phyloP scores from a whole-genome alignment of 2,113 vertebrate genomes.

The Plecotus auritus region DNA sequence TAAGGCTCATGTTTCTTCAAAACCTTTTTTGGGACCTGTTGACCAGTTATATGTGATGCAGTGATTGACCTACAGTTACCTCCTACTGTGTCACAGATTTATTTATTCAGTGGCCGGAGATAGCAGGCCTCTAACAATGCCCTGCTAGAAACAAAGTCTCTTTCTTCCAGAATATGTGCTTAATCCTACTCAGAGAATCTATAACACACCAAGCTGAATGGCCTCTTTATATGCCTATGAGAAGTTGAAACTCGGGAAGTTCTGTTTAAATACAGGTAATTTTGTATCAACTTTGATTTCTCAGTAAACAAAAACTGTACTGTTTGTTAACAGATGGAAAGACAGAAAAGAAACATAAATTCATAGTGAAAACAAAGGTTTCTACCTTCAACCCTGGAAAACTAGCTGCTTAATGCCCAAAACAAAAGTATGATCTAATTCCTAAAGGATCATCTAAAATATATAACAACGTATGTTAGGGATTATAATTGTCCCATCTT shows the following conservation, averaged over 20 bases:
- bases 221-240: background rate
- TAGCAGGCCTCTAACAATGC: background rate
- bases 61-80: background rate
- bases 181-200: background rate
- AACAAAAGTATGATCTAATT: background rate
- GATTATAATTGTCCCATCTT: background rate
- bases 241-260: background rate
- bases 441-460: background rate
- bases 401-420: background rate
- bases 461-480: background rate
- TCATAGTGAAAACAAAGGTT: background rate
- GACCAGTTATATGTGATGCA: background rate
- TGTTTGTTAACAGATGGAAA: background rate
- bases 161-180: background rate
- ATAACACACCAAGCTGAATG: background rate
- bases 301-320: background rate
- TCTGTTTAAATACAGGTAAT: background rate
- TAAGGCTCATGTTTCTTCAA: background rate
- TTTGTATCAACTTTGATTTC: background rate
- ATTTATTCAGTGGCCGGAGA: background rate
- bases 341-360: background rate
- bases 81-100: background rate
- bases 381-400: background rate
- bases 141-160: background rate
- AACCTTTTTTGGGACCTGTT: background rate